Percentiles rank a stretch among this genome's conserved stretches.
These are phyloP conservation scores for Oryzias melastigma DNA, from an alignment of 2,113 vertebrate genomes.

Conservation along the genomic window DNA sequence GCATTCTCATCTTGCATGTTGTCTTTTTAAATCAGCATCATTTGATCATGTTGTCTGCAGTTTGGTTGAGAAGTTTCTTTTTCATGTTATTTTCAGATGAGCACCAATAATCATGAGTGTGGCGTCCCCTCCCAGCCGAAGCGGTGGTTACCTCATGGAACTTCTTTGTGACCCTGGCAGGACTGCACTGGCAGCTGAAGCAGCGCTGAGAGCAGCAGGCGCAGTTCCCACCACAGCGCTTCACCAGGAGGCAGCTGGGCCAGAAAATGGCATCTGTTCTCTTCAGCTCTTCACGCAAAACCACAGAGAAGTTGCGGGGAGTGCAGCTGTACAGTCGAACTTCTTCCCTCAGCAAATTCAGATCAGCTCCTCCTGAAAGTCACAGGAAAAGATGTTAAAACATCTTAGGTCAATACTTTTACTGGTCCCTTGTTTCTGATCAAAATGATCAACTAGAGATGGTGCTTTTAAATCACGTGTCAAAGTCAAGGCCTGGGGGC, in stretches of 20 bases:
- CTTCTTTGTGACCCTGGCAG: slow-evolving; percentile 89
- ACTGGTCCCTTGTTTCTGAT: neutral
- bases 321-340: slow-evolving; percentile 94
- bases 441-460: neutral
- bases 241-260: slow-evolving; percentile 95
- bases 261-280: slow-evolving; percentile 96
- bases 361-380: slow-evolving; percentile 84
- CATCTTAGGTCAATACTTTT: neutral
- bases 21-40: too few relatives aligned
- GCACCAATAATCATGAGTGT: neutral
- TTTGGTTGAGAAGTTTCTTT: neutral
- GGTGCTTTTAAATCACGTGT: too few relatives aligned
- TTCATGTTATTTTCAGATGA: neutral
- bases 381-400: neutral
- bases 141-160: slow-evolving; percentile 86
- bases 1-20: too few relatives aligned
- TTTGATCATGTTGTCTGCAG: neutral
- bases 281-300: slow-evolving; percentile 91
- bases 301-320: slow-evolving; percentile 93
- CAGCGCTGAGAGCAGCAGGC: slow-evolving; percentile 91
- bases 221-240: slow-evolving; percentile 97
- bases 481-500: too few relatives aligned
- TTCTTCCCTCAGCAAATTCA: slow-evolving; percentile 93
- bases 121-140: rapidly evolving
- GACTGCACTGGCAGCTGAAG: slow-evolving; percentile 90